Percentiles rank a stretch among this genome's conserved stretches.
phyloP scores from a whole-genome alignment of 2,888 invertebrate species.

The Drosophila monieri region DNA sequence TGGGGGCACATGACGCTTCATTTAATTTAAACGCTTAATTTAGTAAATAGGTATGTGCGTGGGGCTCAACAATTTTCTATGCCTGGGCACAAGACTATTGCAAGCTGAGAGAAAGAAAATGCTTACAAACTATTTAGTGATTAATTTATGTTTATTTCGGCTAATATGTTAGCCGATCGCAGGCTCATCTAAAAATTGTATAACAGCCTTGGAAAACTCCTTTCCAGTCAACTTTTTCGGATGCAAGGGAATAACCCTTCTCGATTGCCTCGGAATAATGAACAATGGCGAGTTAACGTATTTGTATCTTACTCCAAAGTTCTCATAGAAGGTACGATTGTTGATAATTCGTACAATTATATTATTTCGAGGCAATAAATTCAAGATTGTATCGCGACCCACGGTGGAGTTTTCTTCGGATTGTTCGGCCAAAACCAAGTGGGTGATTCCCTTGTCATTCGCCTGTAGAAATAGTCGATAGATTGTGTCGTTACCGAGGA shows the following conservation, averaged over 20 bases:
- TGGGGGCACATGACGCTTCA: conserved; percentile 48
- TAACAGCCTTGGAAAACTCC: not conserved
- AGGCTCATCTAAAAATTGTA: not conserved
- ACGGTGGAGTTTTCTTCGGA: conserved; percentile 30
- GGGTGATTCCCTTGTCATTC: not conserved
- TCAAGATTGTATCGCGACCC: conserved; percentile 48
- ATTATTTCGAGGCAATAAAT: conserved; percentile 30
- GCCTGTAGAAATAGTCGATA: not conserved
- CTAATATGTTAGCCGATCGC: not conserved
- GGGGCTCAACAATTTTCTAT: no score
- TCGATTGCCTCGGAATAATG: not conserved
- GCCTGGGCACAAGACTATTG: not conserved
- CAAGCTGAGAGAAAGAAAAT: not conserved
- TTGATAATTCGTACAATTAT: conserved; percentile 38
- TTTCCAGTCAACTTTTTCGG: not conserved
- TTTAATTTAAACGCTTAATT: conserved; percentile 67
- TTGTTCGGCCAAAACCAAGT: conserved; percentile 41
- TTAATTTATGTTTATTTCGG: not conserved
- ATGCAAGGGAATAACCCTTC: not conserved
- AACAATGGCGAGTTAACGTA: not conserved
- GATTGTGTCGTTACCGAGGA: not conserved
- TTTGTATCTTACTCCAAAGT: not conserved
- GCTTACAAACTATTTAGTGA: not conserved
- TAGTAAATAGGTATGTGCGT: conserved; percentile 56
- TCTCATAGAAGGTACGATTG: conserved; percentile 5